Conservation (phyloP, 2,888 invertebrate genomes). For the Scaptomyza caliginosa region DNA sequence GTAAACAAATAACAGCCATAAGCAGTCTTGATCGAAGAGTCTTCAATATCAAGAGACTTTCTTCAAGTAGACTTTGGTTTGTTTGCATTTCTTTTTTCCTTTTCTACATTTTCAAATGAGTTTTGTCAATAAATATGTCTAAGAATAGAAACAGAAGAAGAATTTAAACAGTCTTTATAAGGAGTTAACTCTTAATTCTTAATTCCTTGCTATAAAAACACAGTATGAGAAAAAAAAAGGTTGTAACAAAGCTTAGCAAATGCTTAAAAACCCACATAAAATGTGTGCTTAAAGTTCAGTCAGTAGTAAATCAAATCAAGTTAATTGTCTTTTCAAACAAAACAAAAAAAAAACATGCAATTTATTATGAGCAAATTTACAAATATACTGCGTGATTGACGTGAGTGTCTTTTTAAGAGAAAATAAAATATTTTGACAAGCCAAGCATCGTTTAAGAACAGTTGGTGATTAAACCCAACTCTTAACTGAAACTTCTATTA, state of each 20-base stretch:
- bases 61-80: neutral
- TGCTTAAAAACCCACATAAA: neutral
- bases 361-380: conserved; percentile 54
- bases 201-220: too few species aligned
- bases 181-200: too few species aligned
- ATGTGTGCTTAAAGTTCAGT: neutral
- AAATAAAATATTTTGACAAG: conserved; percentile 43
- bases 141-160: neutral
- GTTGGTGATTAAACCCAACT: neutral
- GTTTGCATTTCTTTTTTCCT: neutral
- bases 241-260: neutral
- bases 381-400: conserved; percentile 58
- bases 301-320: conserved; percentile 13
- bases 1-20: conserved; percentile 25
- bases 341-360: conserved; percentile 45
- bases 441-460: conserved; percentile 31
- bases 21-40: conserved; percentile 28
- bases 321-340: conserved; percentile 12
- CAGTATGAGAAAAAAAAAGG: neutral
- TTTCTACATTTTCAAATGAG: neutral
- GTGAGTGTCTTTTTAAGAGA: conserved; percentile 14
- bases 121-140: neutral
- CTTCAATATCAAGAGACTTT: conserved; percentile 12
- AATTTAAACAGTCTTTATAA: neutral
- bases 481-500: conserved; percentile 39